These are phyloP conservation scores for Steinernema hermaphroditum DNA, from an alignment of 2,888 invertebrate genomes.

Conservation along the genomic window DNA sequence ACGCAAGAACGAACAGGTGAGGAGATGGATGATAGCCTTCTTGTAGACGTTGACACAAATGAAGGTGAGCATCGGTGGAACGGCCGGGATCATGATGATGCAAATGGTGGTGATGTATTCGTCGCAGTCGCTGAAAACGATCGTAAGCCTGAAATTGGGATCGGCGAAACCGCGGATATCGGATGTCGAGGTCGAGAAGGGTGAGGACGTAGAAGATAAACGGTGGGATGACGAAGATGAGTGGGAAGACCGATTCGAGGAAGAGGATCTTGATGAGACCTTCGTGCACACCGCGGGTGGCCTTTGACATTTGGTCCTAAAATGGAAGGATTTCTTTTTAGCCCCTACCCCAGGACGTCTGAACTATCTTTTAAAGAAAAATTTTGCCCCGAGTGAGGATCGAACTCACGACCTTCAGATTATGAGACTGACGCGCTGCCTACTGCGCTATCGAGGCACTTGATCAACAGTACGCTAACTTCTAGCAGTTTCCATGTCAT, in stretches of 20 bases:
- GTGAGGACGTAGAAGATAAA: background rate
- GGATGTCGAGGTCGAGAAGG: background rate
- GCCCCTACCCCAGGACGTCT: too few species aligned
- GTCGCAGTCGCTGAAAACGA: background rate
- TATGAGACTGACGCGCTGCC: constrained; percentile 88
- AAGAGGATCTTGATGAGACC: constrained; percentile 11
- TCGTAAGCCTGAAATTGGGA: too few species aligned
- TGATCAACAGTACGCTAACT: too few species aligned
- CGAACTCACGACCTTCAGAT: constrained; percentile 93
- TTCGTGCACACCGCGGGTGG: background rate
- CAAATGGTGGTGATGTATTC: constrained; percentile 18
- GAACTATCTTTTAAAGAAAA: background rate
- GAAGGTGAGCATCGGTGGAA: background rate
- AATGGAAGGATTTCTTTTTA: background rate
- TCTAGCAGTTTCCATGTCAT: too few species aligned
- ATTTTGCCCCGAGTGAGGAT: constrained; percentile 75
- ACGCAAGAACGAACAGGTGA: constrained; percentile 9
- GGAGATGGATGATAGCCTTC: background rate
- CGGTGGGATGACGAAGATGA: constrained; percentile 11
- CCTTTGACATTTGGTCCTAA: constrained; percentile 14
- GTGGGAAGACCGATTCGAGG: constrained; percentile 9
- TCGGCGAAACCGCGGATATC: background rate
- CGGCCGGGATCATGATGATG: constrained; percentile 23
- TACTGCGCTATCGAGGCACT: constrained; percentile 72
- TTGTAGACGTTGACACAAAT: constrained; percentile 10